Evolutionary conservation across 2,888 invertebrate genomes (phyloP), one percentile per base, ranked within the genome.

Genomic region (Campoplex capitator): DNA sequence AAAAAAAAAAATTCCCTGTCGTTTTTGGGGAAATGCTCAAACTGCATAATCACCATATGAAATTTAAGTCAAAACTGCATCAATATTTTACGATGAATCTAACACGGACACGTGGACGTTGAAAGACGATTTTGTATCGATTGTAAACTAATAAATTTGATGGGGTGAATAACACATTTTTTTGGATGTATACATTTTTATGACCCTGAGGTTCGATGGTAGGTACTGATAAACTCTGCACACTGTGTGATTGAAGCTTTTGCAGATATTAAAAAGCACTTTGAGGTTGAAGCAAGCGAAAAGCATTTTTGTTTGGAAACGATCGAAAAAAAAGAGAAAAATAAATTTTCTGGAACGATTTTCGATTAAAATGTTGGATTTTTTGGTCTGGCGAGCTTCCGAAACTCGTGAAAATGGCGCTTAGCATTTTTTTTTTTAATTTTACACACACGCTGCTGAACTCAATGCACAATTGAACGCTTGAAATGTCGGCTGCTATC

Each of bases 181-280:
- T 23, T 28, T 3, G n/a, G 35, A 38, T 2, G 9, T 68, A 18
- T 68, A 62, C 35, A 68, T 56, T 74, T 51, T 68, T 68, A 54
- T 54, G 54, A 68, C 77, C 45, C 32, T 48, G 48, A 75, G 18
- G 67, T 76, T 38, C 56, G 77, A 38, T 73, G 71, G 77, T 77
- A 56, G 76, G 62, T 77, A 82, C 77, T 75, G 58, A 58, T 48
- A 35, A 81, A 73, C 48, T 62, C 45, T 70, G 42, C 45, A 70
- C 28, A 70, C 70, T 45, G 70, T 45, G 70, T 70, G 42, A 45
- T 45, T 45, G 6, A 45, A 62, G 81, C 81, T 81, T 74, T 74
- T 16, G 65, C 51, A 16, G 70, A 73, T n/a, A 45, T 51, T 8
- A 77, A 77, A 48, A 62, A 71, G 54, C 42, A 45, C n/a, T 9